Base-by-base conservation (phyloP, 1,140 invertebrate species). In the Littorina saxatilis region DNA sequence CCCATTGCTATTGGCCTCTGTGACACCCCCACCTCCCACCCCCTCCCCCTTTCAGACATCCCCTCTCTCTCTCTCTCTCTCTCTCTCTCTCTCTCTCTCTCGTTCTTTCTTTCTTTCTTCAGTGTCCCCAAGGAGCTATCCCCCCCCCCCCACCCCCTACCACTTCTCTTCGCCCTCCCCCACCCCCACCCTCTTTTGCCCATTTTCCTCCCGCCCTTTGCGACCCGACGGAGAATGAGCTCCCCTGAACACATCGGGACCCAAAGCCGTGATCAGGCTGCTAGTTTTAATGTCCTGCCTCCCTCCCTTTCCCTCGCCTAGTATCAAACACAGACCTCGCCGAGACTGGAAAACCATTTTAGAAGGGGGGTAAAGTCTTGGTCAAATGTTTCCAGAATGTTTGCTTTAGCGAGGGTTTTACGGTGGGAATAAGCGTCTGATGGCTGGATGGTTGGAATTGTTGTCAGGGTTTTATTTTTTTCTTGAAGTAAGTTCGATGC, bases 251-350 rank as follows among this genome's bases (percentile, higher is more conserved):
- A 61, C 58, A 11, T 61, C 58, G 58, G n/a, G 58, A 23, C 58
- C 20, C 5, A 9, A 29, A 23, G 9, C n/a, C 58, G 58, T 61
- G 58, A 61, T 61, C 58, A 61, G 23, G 20, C 58, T 7, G 58
- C 58, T 61, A 23, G 58, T 29, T 61, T 61, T 61, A 61, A 61
- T 61, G 58, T 61, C 58, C 58, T 61, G 20, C 58, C 58, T 61
- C 58, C 20, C 58, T 61, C 58, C 7, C 50, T 23, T 23, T 23
- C 11, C 50, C 50, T 23, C 50, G 11, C 11, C 50, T 23, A 11
- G 11, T 23, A 13, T 52, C 50, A 11, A 11, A 52, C 11, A 13
- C 50, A 11, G 9, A 52, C 23, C 50, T 11, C 23, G 50, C 23
- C n/a, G n/a, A n/a, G n/a, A n/a, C n/a, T n/a, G 5, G 58, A 7